phyloP scores from a whole-genome alignment of 2,888 invertebrate genomes.

The Alitta virens region DNA sequence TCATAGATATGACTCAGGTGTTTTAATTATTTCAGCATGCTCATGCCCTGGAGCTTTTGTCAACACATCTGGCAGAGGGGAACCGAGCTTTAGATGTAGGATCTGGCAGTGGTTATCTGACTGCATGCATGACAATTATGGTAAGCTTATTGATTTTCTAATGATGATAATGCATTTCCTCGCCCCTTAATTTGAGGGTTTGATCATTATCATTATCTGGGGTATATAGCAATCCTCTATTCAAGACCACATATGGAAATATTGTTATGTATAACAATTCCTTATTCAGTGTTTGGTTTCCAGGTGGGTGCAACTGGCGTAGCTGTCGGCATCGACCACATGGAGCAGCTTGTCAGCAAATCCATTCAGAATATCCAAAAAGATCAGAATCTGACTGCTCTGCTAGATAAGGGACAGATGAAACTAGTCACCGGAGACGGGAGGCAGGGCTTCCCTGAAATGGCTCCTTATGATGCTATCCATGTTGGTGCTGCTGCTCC shows the following conservation, averaged over 20 bases:
- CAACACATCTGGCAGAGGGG: slow-evolving; percentile 51
- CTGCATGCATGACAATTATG: slow-evolving; percentile 57
- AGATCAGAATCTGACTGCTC: slow-evolving; percentile 31
- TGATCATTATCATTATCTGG: too few species aligned
- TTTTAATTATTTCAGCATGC: slow-evolving; percentile 52
- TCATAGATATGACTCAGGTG: too few species aligned
- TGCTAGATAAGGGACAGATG: slow-evolving; percentile 47
- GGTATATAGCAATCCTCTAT: too few species aligned
- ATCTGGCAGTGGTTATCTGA: slow-evolving; percentile 58
- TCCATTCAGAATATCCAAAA: slow-evolving; percentile 72
- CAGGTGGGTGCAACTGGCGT: slow-evolving; percentile 54
- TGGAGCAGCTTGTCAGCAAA: slow-evolving; percentile 59
- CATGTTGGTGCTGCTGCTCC: slow-evolving; percentile 59
- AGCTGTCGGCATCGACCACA: slow-evolving; percentile 58
- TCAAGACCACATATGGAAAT: too few species aligned
- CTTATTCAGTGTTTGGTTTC: too few species aligned
- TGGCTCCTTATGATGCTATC: slow-evolving; percentile 57
- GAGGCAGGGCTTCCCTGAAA: slow-evolving; percentile 44
- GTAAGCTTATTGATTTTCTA: too few species aligned
- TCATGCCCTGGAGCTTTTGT: slow-evolving; percentile 55
- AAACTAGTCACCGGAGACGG: slow-evolving; percentile 56
- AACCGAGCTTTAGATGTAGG: slow-evolving; percentile 61
- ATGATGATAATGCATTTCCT: too few species aligned
- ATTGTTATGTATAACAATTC: too few species aligned
- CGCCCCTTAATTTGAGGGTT: too few species aligned